Percentiles rank a stretch among this genome's conserved stretches.
Conservation (phyloP, 2,113 vertebrate species). For the Lamprologus ornatipinnis region DNA sequence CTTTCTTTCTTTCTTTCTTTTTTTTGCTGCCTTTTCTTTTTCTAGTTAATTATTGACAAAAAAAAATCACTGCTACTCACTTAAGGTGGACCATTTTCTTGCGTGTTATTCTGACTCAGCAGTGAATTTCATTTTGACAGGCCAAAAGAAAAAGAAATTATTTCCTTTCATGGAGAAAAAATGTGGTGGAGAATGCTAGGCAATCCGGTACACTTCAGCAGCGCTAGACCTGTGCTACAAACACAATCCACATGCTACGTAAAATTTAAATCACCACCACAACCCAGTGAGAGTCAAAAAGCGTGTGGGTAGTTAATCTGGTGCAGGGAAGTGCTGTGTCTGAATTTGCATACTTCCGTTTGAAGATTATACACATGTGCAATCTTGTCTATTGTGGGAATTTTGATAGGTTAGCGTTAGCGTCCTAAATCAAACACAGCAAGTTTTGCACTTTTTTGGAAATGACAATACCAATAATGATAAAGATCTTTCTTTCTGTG, state of each 20-base stretch:
- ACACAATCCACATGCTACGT: not conserved
- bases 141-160: not conserved
- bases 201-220: not conserved
- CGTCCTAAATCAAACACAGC: not conserved
- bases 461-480: not conserved
- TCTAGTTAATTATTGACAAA: not conserved
- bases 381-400: not conserved
- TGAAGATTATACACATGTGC: not conserved
- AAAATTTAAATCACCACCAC: not conserved
- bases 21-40: not conserved
- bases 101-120: not conserved
- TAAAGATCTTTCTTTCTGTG: not conserved
- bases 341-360: not conserved
- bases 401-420: not conserved
- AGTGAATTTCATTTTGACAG: not conserved
- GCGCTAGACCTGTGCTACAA: not conserved
- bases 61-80: not conserved
- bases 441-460: not conserved
- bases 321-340: not conserved
- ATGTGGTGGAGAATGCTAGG: not conserved
- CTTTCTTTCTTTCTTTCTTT: rapidly evolving
- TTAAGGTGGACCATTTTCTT: not conserved
- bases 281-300: not conserved
- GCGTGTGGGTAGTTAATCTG: not conserved
- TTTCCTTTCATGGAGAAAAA: not conserved